Percentiles rank a stretch among this genome's conserved stretches.
These are phyloP conservation scores for Rhinichthys klamathensis DNA, from an alignment of 2,113 vertebrate genomes.

Conservation along the genomic window DNA sequence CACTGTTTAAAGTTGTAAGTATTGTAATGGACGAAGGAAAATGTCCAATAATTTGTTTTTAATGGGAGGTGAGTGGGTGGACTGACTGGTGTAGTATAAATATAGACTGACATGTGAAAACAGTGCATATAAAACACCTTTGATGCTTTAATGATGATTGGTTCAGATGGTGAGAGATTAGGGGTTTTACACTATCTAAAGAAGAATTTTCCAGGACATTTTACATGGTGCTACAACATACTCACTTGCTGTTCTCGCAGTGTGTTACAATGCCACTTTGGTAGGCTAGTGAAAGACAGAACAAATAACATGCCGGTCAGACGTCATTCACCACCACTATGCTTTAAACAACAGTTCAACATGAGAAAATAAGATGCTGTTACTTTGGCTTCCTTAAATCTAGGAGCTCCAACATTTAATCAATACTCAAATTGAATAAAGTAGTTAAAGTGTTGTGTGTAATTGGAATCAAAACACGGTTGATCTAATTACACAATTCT, in stretches of 20 bases:
- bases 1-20: slow-evolving; percentile 33
- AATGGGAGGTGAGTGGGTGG: slow-evolving; percentile 21
- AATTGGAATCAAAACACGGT: slow-evolving; percentile 26
- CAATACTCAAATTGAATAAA: slow-evolving; percentile 42
- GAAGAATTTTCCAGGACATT: not conserved
- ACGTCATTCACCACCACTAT: no score
- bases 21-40: slow-evolving; percentile 21
- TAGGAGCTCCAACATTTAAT: slow-evolving; percentile 12
- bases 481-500: slow-evolving; percentile 34
- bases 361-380: not conserved
- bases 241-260: slow-evolving; percentile 1
- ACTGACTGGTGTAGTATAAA: slow-evolving; percentile 6
- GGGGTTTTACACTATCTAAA: not conserved
- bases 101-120: not conserved
- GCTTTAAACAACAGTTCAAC: not conserved
- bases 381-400: slow-evolving; percentile 16
- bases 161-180: not conserved
- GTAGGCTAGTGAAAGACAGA: not conserved
- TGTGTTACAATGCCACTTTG: not conserved
- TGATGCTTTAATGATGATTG: not conserved
- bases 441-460: slow-evolving; percentile 18
- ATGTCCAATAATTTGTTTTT: slow-evolving; percentile 21
- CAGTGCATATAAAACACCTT: not conserved
- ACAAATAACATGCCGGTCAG: not conserved
- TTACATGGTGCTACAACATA: not conserved